Conservation (phyloP, 2,797 vertebrate species). For the Merluccius polli region DNA sequence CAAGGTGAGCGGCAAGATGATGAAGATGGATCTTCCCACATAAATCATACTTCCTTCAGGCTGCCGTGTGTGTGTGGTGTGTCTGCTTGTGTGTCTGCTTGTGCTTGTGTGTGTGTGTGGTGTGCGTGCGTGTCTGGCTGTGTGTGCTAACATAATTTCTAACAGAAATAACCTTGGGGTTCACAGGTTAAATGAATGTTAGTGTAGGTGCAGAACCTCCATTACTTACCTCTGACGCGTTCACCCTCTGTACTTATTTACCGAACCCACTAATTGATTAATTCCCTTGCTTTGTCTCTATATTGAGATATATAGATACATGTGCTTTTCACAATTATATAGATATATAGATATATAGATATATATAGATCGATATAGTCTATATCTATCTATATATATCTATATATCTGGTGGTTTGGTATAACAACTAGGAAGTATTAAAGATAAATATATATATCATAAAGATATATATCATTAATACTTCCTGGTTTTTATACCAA, state of each 20-base stretch:
- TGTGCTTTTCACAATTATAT: not conserved
- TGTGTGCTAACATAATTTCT: slow-evolving; percentile 67
- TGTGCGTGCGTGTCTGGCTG: not conserved
- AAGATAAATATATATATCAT: too few species aligned
- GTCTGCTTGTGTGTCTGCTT: slow-evolving; percentile 9
- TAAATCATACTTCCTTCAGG: slow-evolving; percentile 86
- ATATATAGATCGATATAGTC: too few species aligned
- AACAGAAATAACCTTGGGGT: slow-evolving; percentile 92
- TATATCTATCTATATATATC: too few species aligned
- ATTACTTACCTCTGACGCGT: slow-evolving; percentile 72
- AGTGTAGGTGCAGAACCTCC: slow-evolving; percentile 60
- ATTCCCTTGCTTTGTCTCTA: slow-evolving; percentile 30
- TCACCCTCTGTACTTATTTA: slow-evolving; percentile 55
- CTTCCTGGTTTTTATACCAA: not conserved
- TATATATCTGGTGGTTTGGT: too few species aligned
- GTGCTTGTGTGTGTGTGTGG: not conserved
- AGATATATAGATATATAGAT: too few species aligned
- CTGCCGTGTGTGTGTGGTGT: slow-evolving; percentile 50
- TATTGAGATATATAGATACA: slow-evolving; percentile 4
- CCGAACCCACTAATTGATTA: slow-evolving; percentile 66
- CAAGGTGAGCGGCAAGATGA: slow-evolving; percentile 96
- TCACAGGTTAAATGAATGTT: slow-evolving; percentile 85
- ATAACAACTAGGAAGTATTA: too few species aligned
- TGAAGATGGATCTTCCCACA: slow-evolving; percentile 85
- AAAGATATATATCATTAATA: too few species aligned